Evolutionary conservation across 2,888 invertebrate genomes (phyloP), one percentile per base, ranked within the genome.

Genomic region (Sceliomorpha sp.): DNA sequence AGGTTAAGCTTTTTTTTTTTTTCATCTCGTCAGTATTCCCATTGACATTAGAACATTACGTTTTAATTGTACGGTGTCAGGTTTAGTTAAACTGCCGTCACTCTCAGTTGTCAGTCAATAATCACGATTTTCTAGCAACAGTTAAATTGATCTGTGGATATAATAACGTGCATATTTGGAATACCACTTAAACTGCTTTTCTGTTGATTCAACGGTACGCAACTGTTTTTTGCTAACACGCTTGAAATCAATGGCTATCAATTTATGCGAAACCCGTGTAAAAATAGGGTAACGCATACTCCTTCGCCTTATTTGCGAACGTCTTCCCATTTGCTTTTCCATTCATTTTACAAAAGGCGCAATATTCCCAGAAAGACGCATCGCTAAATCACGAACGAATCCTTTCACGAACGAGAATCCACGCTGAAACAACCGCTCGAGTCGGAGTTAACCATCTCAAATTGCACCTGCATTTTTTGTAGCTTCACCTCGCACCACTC

Each of bases 361-460:
- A 53, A 67, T 55, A 50, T 60, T 66, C 66, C 26, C 42, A 59
- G 51, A 64, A 56, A 56, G 59, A 53, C 20, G 42, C 66, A 55
- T 59, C 53, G 24, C 59, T 59, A 40, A 58, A 66, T 66, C 59
- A 48, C 47, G 59, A 59, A 66, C 66, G 26, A 56, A 39, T 66
- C 59, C 45, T 66, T 66, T 66, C 64, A 50, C 58, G 50, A 51
- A 51, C 51, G 37, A 37, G 56, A 66, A 66, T 58, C 40, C 45
- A 45, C 32, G 58, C 39, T 39, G 45, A 44, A 64, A 56, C 48
- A 56, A 45, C 64, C 32, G 34, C 56, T 39, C 50, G 56, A 56
- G 44, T 64, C 15, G 40, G 39, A 56, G 56, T 64, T 64, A 64
- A 64, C 56, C 50, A 64, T 56, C 56, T 64, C 39, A 64, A 64